Evolutionary conservation across 2,113 vertebrate species (phyloP).

Genomic region (Cyprinodon tularosa): DNA sequence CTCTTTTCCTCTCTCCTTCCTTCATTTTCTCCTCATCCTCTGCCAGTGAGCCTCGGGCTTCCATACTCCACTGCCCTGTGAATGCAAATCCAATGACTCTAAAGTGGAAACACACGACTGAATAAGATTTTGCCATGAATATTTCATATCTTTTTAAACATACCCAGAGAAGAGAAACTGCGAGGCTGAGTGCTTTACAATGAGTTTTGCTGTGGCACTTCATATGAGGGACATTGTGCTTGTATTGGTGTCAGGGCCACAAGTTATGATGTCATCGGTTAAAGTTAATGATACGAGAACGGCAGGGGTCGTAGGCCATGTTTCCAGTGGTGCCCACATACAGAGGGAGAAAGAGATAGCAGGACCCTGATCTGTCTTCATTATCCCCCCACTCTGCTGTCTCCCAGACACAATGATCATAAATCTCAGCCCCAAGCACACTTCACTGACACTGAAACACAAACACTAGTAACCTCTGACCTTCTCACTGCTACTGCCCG

Average conservation of each 20-base stretch:
- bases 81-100: slow-evolving; percentile 69
- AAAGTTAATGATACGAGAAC: slow-evolving; percentile 74
- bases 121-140: slow-evolving; percentile 67
- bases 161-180: slow-evolving; percentile 52
- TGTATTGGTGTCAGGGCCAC: slow-evolving; percentile 71
- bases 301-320: slow-evolving; percentile 68
- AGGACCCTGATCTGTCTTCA: slow-evolving; percentile 83
- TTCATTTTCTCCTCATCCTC: slow-evolving; percentile 36
- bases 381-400: slow-evolving; percentile 80
- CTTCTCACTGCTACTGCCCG: slow-evolving; percentile 79
- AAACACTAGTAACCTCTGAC: slow-evolving; percentile 85
- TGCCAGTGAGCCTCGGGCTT: slow-evolving; percentile 54
- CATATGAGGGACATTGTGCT: slow-evolving; percentile 58
- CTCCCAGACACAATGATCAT: slow-evolving; percentile 83
- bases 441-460: slow-evolving; percentile 85
- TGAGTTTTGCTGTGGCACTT: slow-evolving; percentile 53
- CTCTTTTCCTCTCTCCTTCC: slow-evolving; percentile 34
- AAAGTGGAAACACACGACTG: slow-evolving; percentile 72
- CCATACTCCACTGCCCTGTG: slow-evolving; percentile 37
- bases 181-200: slow-evolving; percentile 40
- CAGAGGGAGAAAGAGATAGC: slow-evolving; percentile 75
- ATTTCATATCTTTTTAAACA: slow-evolving; percentile 74
- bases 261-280: slow-evolving; percentile 75
- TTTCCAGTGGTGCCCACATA: slow-evolving; percentile 76
- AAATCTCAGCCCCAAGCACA: slow-evolving; percentile 83